Base-by-base conservation (phyloP, 1,140 invertebrate genomes). In the Cotesia chilonis region DNA sequence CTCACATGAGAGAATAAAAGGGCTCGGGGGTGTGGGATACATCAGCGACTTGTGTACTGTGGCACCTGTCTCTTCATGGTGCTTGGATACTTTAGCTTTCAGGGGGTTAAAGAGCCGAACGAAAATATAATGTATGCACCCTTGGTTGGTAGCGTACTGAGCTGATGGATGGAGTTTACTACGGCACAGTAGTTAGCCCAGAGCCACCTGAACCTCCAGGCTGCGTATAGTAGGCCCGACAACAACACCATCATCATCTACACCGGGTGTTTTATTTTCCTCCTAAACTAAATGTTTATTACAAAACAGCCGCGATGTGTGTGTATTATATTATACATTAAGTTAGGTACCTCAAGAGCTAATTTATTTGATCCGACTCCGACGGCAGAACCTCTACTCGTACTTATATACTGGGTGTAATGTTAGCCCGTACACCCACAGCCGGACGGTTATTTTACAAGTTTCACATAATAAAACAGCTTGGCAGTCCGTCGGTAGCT, bases 71-170 rank as follows among this genome's bases (percentile, higher is more conserved):
- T 84, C 78, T 79, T 79, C 80, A 79, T 74, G 70, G 66, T 61
- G 64, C 65, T 71, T 54, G 66, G 41, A 47, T 47, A 47, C 41
- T 47, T 47, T 47, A 47, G 41, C 10, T 47, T 47, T 47, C 41
- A 52, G 47, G 37, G 41, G 64, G 68, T 70, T 71, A 60, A 74
- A 64, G 78, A 74, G 74, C 72, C 59, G 76, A 74, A 72, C 72
- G 75, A 80, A 79, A 82, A 76, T 47, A 47, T 84, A 83, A 84
- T 84, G 81, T 84, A 84, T 84, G 82, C 82, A 84, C 82, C 82
- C 82, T 75, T 79, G 72, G 63, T 63, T 52, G 28, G 28, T 28
- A 66, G 37, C 64, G 41, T 47, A 71, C 72, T 75, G 65, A 73
- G 66, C 41, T 52, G 66, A 72, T 69, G 67, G 41, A 47, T 47